Conservation (phyloP, 2,113 vertebrate genomes). For the Glareola pratincola region DNA sequence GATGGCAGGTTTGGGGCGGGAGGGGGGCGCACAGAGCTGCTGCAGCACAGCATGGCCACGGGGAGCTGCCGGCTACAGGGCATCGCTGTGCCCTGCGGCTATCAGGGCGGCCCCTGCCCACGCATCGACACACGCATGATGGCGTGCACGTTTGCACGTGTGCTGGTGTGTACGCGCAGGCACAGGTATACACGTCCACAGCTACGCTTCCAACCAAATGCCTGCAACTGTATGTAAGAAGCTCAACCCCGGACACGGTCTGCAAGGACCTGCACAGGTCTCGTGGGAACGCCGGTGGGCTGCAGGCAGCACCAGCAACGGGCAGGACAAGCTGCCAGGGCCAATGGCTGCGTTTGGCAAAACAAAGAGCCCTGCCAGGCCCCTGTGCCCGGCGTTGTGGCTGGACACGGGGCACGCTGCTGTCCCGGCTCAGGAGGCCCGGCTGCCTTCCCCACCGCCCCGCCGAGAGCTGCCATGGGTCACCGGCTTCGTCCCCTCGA, state of each 20-base stretch:
- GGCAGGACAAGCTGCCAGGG: not conserved
- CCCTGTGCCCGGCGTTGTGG: rapidly evolving
- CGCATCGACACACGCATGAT: rapidly evolving
- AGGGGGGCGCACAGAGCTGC: not conserved
- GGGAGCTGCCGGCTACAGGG: rapidly evolving
- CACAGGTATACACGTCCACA: rapidly evolving
- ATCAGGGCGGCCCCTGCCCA: not conserved
- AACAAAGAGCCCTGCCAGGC: not conserved
- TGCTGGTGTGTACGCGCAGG: not conserved
- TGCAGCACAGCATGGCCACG: rapidly evolving
- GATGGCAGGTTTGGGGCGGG: not conserved
- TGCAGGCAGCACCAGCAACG: rapidly evolving
- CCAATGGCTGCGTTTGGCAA: not conserved
- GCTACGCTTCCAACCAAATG: not conserved
- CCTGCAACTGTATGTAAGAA: not conserved
- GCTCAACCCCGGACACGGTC: not conserved
- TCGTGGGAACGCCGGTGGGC: rapidly evolving
- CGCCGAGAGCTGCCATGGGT: rapidly evolving
- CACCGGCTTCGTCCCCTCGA: rapidly evolving
- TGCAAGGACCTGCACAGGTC: not conserved
- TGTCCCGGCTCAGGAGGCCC: not conserved
- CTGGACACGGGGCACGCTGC: rapidly evolving
- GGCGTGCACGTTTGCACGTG: rapidly evolving
- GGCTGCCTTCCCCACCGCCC: not conserved
- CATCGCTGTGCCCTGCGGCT: not conserved